Conservation (phyloP, 2,113 vertebrate genomes). For the Nyctibius bracteatus region DNA sequence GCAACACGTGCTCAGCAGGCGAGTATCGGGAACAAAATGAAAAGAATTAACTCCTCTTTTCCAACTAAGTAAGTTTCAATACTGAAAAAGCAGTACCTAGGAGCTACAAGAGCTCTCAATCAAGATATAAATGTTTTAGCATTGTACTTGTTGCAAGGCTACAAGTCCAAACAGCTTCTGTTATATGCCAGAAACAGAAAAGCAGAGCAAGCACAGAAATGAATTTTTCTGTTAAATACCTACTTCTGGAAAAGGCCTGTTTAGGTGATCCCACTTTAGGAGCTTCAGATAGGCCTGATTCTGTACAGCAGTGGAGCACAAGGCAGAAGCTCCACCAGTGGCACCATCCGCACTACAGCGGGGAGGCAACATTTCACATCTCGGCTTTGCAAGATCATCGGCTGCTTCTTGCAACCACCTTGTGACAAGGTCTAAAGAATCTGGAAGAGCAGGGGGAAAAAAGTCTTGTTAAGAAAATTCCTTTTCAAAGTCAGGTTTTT, state of each 20-base stretch:
- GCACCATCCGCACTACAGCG: slow-evolving; percentile 10
- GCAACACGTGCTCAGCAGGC: neutral
- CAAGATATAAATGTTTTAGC: neutral
- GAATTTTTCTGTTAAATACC: neutral
- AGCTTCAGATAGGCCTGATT: slow-evolving; percentile 90
- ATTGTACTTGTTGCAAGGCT: neutral
- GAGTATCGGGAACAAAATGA: neutral
- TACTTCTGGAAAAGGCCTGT: slow-evolving; percentile 92
- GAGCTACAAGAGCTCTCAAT: neutral
- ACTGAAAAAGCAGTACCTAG: neutral
- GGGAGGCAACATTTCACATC: slow-evolving; percentile 1
- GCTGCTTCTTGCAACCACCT: slow-evolving; percentile 88
- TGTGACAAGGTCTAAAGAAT: slow-evolving; percentile 89
- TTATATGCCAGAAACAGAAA: neutral
- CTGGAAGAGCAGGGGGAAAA: slow-evolving; percentile 60
- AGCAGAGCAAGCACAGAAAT: neutral
- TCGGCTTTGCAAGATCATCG: slow-evolving; percentile 66
- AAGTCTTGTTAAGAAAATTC: neutral
- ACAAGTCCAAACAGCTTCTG: neutral
- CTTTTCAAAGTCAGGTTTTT: neutral
- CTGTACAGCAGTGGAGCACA: slow-evolving; percentile 73
- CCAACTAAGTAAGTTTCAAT: neutral
- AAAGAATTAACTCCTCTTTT: neutral
- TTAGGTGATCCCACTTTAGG: slow-evolving; percentile 87
- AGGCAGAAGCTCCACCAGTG: neutral